Conservation (phyloP, 2,797 vertebrate species). For the Echiichthys vipera region DNA sequence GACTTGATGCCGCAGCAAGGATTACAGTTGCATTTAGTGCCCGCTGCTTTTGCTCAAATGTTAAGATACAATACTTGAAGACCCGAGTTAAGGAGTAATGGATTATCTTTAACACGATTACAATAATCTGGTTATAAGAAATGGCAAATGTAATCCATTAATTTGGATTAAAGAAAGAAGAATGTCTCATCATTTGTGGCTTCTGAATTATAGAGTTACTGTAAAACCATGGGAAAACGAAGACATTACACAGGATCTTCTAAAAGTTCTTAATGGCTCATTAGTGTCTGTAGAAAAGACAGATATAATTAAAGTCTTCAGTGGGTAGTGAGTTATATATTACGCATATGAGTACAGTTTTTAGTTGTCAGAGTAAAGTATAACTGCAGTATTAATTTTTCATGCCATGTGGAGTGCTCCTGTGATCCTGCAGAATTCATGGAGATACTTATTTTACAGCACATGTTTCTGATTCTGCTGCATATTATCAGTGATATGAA, state of each 20-base stretch:
- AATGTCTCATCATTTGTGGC: constrained; percentile 31
- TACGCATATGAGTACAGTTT: background rate
- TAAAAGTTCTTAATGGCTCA: constrained; percentile 29
- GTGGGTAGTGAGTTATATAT: constrained; percentile 6
- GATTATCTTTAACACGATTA: constrained; percentile 80
- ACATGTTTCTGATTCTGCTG: background rate
- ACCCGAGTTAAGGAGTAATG: constrained; percentile 51
- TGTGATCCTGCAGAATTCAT: constrained; percentile 1
- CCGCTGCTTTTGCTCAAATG: constrained; percentile 43
- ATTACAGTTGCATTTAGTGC: constrained; percentile 54
- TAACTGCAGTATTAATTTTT: constrained; percentile 27
- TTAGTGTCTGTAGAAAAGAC: constrained; percentile 9
- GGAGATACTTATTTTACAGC: background rate
- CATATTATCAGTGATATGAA: background rate
- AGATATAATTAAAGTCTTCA: background rate
- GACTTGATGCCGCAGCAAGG: constrained; percentile 47
- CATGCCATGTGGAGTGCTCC: background rate
- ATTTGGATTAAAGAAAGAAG: constrained; percentile 64
- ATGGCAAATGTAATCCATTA: constrained; percentile 66
- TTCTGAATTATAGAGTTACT: constrained; percentile 27
- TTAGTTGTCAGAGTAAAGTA: constrained; percentile 12
- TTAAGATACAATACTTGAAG: constrained; percentile 53
- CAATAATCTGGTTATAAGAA: constrained; percentile 71
- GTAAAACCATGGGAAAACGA: constrained; percentile 25
- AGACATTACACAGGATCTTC: constrained; percentile 14